phyloP scores from a whole-genome alignment of 2,888 invertebrate species.

The Drosophila macrospina region DNA sequence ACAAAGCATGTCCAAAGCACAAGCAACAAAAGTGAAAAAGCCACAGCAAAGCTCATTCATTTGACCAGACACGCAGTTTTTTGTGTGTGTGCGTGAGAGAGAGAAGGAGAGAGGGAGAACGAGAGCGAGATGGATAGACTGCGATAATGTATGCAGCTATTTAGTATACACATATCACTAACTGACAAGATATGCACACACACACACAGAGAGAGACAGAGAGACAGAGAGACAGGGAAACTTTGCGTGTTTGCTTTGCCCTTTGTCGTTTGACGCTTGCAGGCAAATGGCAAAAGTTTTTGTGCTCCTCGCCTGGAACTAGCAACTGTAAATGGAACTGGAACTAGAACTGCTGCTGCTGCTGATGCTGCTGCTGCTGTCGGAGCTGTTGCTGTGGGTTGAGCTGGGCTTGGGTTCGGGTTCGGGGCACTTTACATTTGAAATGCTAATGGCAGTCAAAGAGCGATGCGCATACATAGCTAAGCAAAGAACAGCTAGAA shows the following conservation, averaged over 20 bases:
- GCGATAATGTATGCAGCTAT: slow-evolving; percentile 70
- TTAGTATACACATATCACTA: slow-evolving; percentile 63
- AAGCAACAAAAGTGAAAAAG: slow-evolving; percentile 57
- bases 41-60: slow-evolving; percentile 70
- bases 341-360: slow-evolving; percentile 13
- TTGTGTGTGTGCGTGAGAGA: too few relatives aligned
- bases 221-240: too few relatives aligned
- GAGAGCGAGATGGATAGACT: neutral
- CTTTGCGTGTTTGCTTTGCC: slow-evolving; percentile 72
- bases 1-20: slow-evolving; percentile 16
- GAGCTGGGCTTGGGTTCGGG: slow-evolving; percentile 12
- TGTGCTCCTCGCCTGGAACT: slow-evolving; percentile 8
- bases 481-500: neutral
- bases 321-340: slow-evolving; percentile 13
- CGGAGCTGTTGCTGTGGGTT: neutral
- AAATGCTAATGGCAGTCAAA: slow-evolving; percentile 68
- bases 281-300: slow-evolving; percentile 77
- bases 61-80: slow-evolving; percentile 69
- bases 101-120: neutral
- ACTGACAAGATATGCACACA: slow-evolving; percentile 66
- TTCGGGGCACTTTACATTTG: slow-evolving; percentile 45
- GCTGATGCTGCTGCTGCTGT: neutral
- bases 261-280: slow-evolving; percentile 62
- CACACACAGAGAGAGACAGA: too few relatives aligned
- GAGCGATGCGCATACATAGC: slow-evolving; percentile 16